Percentiles rank a stretch among this genome's conserved stretches.
Evolutionary conservation across 2,888 invertebrate genomes (phyloP).

Genomic region (Melanchra persicariae): DNA sequence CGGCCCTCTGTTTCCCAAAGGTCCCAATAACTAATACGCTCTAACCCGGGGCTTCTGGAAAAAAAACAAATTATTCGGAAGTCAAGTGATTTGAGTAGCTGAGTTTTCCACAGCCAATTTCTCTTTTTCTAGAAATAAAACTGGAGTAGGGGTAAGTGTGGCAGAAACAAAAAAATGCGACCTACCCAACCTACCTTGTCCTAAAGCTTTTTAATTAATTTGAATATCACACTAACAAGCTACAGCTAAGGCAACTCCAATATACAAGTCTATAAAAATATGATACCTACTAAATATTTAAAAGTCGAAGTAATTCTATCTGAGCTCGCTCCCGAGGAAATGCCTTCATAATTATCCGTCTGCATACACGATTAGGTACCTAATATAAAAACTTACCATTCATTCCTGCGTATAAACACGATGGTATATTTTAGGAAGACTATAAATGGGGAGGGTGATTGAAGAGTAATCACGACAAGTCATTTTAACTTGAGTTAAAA

Average conservation of each 20-base stretch:
- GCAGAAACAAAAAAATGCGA: no score
- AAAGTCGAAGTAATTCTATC: constrained; percentile 44
- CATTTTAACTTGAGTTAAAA: constrained; percentile 25
- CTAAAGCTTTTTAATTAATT: not conserved
- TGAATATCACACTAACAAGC: constrained; percentile 2
- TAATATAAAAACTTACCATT: constrained; percentile 64
- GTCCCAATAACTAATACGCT: no score
- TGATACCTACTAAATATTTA: constrained; percentile 30
- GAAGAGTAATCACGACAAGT: constrained; percentile 68
- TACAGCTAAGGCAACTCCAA: constrained; percentile 10
- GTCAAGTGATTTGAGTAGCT: no score
- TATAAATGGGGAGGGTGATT: constrained; percentile 77
- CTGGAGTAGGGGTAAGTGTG: no score
- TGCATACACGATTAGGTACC: constrained; percentile 42
- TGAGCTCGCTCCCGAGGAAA: constrained; percentile 30
- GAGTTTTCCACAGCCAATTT: no score
- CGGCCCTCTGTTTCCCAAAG: no score
- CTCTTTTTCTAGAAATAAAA: no score
- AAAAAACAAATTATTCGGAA: no score
- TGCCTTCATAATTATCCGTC: constrained; percentile 49
- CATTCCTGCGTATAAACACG: constrained; percentile 73
- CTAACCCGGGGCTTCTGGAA: no score
- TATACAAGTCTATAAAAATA: constrained; percentile 32
- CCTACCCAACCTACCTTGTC: no score
- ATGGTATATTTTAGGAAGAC: constrained; percentile 77